A percentile compares a stretch with the other conserved stretches of the same genome.
phyloP scores from a whole-genome alignment of 64 coral and sea anemone genomes.

The Montipora sp. region DNA sequence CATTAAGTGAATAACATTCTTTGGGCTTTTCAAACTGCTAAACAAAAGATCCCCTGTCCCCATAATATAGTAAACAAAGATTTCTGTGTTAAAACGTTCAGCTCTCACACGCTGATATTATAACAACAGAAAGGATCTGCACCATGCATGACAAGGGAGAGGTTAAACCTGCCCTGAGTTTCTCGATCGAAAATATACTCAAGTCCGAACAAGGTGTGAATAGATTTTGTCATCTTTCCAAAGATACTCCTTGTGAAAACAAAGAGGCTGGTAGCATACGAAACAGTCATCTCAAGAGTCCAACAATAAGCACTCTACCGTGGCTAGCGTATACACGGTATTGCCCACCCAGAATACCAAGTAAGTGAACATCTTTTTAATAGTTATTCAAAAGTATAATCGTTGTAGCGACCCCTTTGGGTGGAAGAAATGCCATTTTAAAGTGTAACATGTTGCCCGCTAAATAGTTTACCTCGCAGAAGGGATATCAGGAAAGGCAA shows the following conservation, averaged over 20 bases:
- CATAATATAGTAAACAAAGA: conserved; percentile 29
- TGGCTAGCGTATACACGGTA: conserved; percentile 74
- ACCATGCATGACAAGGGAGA: not conserved
- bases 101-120: not conserved
- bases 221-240: not conserved
- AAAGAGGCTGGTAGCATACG: not conserved
- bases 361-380: conserved; percentile 31
- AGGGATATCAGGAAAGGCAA: too few relatives aligned
- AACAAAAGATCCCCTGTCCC: conserved; percentile 35
- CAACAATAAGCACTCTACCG: conserved; percentile 7
- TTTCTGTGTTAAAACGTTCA: not conserved
- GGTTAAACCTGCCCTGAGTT: conserved; percentile 2
- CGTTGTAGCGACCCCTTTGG: too few relatives aligned
- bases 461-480: too few relatives aligned
- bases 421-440: too few relatives aligned
- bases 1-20: conserved; percentile 62
- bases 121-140: not conserved
- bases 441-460: too few relatives aligned
- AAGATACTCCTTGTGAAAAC: not conserved
- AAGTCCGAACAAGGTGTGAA: not conserved
- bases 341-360: conserved; percentile 71
- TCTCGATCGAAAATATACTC: conserved; percentile 36
- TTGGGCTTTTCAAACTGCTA: conserved; percentile 49
- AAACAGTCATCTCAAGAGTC: not conserved
- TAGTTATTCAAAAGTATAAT: too few relatives aligned